A percentile compares a stretch with the other conserved stretches of the same genome.
Conservation (phyloP, 2,888 invertebrate species). For the Drosophila pegasa region DNA sequence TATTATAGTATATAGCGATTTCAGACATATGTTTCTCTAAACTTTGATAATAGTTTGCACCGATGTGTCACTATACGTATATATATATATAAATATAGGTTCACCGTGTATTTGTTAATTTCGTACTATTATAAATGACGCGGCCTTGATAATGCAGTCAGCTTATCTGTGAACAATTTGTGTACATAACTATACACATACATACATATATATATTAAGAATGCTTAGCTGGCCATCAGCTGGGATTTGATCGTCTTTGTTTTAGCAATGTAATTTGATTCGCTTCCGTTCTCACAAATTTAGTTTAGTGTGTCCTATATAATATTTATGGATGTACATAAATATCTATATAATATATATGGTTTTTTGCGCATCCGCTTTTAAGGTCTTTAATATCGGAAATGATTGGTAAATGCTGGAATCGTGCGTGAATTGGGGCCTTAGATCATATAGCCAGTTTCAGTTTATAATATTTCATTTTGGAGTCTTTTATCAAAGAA, state of each 20-base stretch:
- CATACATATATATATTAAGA: not conserved
- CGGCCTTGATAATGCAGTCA: constrained; percentile 23
- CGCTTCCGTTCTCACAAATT: not conserved
- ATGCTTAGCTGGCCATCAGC: not conserved
- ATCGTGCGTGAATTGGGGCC: not conserved
- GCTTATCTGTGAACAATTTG: constrained; percentile 9
- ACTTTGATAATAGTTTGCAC: constrained; percentile 3
- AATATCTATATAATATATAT: not conserved
- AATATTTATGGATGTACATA: not conserved
- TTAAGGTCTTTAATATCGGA: not conserved
- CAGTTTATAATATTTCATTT: not conserved
- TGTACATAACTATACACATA: too few species aligned
- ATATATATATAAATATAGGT: not conserved
- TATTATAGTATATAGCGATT: not conserved
- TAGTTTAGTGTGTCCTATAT: not conserved
- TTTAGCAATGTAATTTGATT: constrained; percentile 6
- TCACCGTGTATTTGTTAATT: not conserved
- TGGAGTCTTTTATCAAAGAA: not conserved
- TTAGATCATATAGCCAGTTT: not conserved
- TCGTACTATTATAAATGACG: constrained; percentile 1
- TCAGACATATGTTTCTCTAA: constrained; percentile 1
- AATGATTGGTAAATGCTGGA: not conserved
- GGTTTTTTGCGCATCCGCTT: too few species aligned
- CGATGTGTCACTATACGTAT: not conserved
- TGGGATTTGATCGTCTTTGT: not conserved